phyloP scores from a whole-genome alignment of 2,888 invertebrate genomes.

The Mesodorylaimus sp. region DNA sequence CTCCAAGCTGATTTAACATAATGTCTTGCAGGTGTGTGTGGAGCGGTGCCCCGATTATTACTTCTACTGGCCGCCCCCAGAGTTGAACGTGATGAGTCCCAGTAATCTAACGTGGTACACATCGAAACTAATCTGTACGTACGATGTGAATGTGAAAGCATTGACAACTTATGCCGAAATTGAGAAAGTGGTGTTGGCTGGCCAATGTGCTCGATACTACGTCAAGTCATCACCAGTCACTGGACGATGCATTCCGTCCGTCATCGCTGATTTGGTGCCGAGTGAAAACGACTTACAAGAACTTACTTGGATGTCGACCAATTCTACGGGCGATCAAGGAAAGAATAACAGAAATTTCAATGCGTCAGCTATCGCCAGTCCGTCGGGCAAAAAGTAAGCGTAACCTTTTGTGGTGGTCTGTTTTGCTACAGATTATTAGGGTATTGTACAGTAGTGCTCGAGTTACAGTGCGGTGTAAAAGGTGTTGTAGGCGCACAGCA shows the following conservation, averaged over 20 bases:
- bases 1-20: too few relatives aligned
- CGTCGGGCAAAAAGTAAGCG: too few relatives aligned
- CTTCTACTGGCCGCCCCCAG: constrained; percentile 18
- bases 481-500: too few relatives aligned
- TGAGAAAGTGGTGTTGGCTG: background rate
- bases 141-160: too few relatives aligned
- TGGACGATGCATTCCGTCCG: constrained; percentile 23
- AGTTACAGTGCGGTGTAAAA: too few relatives aligned
- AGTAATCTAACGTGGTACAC: background rate
- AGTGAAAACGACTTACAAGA: background rate
- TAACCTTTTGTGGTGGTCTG: too few relatives aligned
- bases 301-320: background rate
- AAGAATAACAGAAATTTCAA: constrained; percentile 6
- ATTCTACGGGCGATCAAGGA: background rate
- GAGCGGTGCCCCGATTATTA: constrained; percentile 19
- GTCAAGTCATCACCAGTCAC: constrained; percentile 14
- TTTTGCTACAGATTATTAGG: too few relatives aligned
- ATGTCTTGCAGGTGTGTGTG: constrained; percentile 22
- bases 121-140: background rate
- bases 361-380: constrained; percentile 11
- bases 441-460: too few relatives aligned
- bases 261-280: constrained; percentile 10
- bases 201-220: constrained; percentile 1
- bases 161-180: background rate
- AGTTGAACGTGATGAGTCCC: constrained; percentile 10